phyloP scores from a whole-genome alignment of 2,888 invertebrate species.

The Dolichopus griseipennis region DNA sequence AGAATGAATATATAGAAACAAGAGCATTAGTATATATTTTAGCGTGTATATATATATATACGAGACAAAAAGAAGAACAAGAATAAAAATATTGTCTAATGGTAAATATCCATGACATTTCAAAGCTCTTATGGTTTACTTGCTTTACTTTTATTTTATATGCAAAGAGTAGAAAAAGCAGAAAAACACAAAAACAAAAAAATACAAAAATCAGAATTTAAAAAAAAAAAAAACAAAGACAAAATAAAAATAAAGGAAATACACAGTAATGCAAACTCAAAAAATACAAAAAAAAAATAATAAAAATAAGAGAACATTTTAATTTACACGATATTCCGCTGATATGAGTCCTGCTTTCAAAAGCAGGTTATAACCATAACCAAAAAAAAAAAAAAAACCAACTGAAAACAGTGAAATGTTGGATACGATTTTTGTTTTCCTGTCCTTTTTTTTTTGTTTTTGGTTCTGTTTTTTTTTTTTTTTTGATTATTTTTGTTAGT shows the following conservation, averaged over 20 bases:
- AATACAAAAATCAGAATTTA: too few relatives aligned
- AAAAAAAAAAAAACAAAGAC: conserved; percentile 14
- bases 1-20: neutral
- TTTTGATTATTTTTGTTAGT: neutral
- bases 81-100: neutral
- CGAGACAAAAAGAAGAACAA: neutral
- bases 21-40: neutral
- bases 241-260: conserved; percentile 16
- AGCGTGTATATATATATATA: too few relatives aligned
- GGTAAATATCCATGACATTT: neutral
- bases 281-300: conserved; percentile 17
- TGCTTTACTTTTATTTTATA: conserved; percentile 19
- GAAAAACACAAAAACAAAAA: conserved; percentile 1
- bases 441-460: neutral
- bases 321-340: conserved; percentile 10
- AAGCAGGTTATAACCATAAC: neutral
- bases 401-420: neutral
- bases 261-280: too few relatives aligned
- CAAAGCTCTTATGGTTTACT: neutral
- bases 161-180: conserved; percentile 23
- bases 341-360: conserved; percentile 11
- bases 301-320: conserved; percentile 13
- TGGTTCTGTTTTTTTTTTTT: neutral
- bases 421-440: neutral
- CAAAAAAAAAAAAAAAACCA: too few relatives aligned